These are phyloP conservation scores for Noctua janthina DNA, from an alignment of 2,888 invertebrate genomes.

Conservation along the genomic window DNA sequence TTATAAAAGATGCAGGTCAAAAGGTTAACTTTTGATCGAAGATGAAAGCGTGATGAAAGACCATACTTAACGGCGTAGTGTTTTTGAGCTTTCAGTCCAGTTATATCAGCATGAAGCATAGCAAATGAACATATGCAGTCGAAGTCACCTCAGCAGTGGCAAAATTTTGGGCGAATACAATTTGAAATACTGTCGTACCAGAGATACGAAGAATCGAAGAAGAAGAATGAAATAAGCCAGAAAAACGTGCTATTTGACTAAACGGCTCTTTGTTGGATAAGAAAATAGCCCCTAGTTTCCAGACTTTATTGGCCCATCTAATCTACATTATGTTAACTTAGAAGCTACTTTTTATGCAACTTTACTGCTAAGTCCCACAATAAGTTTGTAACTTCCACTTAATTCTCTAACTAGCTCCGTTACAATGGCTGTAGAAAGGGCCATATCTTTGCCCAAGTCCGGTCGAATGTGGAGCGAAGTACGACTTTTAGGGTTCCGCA, in stretches of 20 bases:
- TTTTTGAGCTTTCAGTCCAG: neutral
- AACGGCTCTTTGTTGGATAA: slow-evolving; percentile 3
- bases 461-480: slow-evolving; percentile 45
- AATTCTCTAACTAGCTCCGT: slow-evolving; percentile 31
- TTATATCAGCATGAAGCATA: too few relatives aligned
- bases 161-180: neutral
- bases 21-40: slow-evolving; percentile 28
- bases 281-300: neutral
- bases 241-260: too few relatives aligned
- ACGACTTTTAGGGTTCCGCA: slow-evolving; percentile 27
- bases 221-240: neutral
- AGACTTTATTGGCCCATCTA: neutral
- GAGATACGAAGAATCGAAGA: too few relatives aligned
- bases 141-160: neutral
- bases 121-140: neutral
- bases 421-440: slow-evolving; percentile 59
- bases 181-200: neutral
- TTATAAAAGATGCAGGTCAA: slow-evolving; percentile 34
- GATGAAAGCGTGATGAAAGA: slow-evolving; percentile 7
- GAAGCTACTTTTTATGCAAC: slow-evolving; percentile 32
- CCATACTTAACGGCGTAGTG: neutral
- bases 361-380: slow-evolving; percentile 21
- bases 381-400: slow-evolving; percentile 21
- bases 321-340: slow-evolving; percentile 15
- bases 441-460: slow-evolving; percentile 47